Evolutionary conservation across 1,140 invertebrate genomes (phyloP).

Genomic region (Xylocopa sonorina): DNA sequence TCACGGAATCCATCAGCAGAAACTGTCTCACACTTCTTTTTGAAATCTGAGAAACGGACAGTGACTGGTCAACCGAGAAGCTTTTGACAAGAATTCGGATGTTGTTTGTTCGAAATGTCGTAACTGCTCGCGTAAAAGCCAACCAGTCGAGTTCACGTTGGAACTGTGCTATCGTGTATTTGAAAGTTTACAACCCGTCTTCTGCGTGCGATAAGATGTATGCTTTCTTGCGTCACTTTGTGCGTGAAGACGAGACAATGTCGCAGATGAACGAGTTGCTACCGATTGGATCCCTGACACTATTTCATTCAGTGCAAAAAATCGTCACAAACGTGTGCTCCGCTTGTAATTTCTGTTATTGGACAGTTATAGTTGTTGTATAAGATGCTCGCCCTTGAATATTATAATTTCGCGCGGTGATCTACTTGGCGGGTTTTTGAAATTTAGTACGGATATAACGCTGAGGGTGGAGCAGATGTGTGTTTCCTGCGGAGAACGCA

Average conservation of each 20-base stretch:
- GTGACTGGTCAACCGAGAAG: too few species aligned
- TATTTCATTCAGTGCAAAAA: not conserved
- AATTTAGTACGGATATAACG: not conserved
- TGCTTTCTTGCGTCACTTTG: not conserved
- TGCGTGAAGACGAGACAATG: not conserved
- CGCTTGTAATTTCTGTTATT: too few species aligned
- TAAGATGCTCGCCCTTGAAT: too few species aligned
- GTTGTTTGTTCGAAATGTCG: not conserved
- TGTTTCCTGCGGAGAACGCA: constrained; percentile 1
- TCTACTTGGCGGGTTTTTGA: not conserved
- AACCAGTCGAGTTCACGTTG: not conserved
- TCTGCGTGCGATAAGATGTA: constrained; percentile 26
- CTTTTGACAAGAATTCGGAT: too few species aligned
- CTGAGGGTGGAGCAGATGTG: constrained; percentile 11
- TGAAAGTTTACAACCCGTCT: constrained; percentile 37
- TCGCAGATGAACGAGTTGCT: not conserved
- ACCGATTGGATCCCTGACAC: not conserved
- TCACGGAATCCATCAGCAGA: not conserved
- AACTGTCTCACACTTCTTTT: not conserved
- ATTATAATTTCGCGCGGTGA: not conserved
- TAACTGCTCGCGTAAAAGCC: not conserved
- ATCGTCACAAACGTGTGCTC: not conserved
- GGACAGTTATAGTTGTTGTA: too few species aligned
- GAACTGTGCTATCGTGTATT: not conserved
- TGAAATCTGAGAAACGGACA: not conserved